Conservation (phyloP, 2,888 invertebrate genomes). For the Pandemis heparana region DNA sequence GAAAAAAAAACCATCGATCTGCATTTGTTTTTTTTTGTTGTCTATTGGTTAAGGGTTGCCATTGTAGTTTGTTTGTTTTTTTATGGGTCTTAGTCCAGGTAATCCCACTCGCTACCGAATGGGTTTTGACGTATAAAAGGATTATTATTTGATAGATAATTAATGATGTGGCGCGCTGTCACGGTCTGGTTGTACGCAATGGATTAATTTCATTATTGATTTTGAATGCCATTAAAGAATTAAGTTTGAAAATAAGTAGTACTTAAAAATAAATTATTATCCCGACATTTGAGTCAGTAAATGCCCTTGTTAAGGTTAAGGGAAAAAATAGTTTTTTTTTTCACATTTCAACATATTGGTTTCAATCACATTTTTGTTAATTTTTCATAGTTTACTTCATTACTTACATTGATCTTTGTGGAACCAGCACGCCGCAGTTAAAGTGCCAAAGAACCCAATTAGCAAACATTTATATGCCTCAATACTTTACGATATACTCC, state of each 20-base stretch:
- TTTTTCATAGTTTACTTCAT: too few relatives aligned
- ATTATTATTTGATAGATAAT: conserved; percentile 84
- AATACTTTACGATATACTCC: not conserved
- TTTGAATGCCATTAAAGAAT: conserved; percentile 37
- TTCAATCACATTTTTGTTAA: too few relatives aligned
- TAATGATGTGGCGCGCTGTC: conserved; percentile 72
- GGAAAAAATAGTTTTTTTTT: too few relatives aligned
- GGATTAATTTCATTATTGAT: conserved; percentile 44
- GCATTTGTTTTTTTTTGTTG: conserved; percentile 12
- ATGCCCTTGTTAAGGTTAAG: too few relatives aligned
- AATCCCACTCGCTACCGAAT: conserved; percentile 75
- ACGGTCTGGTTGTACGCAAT: conserved; percentile 54
- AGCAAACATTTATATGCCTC: not conserved
- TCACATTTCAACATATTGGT: too few relatives aligned
- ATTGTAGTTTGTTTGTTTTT: conserved; percentile 80
- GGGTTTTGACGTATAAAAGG: conserved; percentile 82
- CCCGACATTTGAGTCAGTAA: too few relatives aligned
- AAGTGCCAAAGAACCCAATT: not conserved
- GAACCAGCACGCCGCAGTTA: too few relatives aligned
- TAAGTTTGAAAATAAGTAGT: not conserved
- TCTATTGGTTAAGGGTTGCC: conserved; percentile 66
- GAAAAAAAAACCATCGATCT: conserved; percentile 20
- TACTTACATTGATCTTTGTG: too few relatives aligned
- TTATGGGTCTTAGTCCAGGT: conserved; percentile 80
- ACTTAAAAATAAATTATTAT: too few relatives aligned